phyloP scores from a whole-genome alignment of 2,888 invertebrate species.

The Phasia obesa region DNA sequence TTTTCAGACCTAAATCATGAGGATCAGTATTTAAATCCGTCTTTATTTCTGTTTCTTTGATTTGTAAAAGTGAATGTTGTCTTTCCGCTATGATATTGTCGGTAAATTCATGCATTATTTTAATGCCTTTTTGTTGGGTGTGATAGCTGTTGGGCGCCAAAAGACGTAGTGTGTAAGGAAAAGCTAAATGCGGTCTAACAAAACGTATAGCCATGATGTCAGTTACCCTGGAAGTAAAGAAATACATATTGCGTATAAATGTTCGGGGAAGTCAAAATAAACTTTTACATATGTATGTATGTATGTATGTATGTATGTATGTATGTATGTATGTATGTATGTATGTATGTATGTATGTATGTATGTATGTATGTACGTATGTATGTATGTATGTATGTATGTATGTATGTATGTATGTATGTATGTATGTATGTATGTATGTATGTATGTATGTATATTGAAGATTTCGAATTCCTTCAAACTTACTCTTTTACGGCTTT shows the following conservation, averaged over 20 bases:
- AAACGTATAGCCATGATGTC: conserved; percentile 68
- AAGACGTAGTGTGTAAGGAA: conserved; percentile 22
- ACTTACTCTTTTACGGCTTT: conserved; percentile 86
- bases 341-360: too few relatives aligned
- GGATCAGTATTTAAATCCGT: neutral
- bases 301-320: too few relatives aligned
- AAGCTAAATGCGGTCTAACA: conserved; percentile 59
- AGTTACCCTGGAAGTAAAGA: conserved; percentile 61
- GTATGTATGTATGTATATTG: too few relatives aligned
- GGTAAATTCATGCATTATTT: conserved; percentile 70
- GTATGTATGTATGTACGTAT: too few relatives aligned
- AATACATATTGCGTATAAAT: too few relatives aligned
- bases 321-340: too few relatives aligned
- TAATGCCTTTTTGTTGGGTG: conserved; percentile 52
- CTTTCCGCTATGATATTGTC: conserved; percentile 69
- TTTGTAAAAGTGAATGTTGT: conserved; percentile 35
- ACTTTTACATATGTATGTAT: too few relatives aligned
- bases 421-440: too few relatives aligned
- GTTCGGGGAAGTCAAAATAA: too few relatives aligned
- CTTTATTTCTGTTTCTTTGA: neutral
- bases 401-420: too few relatives aligned
- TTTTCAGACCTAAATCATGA: conserved; percentile 83
- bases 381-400: too few relatives aligned
- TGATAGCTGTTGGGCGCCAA: conserved; percentile 44
- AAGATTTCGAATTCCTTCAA: too few relatives aligned